Evolutionary conservation across 2,113 vertebrate species (phyloP), one percentile per base, ranked within the genome.

Genomic region (Melanerpes formicivorus): DNA sequence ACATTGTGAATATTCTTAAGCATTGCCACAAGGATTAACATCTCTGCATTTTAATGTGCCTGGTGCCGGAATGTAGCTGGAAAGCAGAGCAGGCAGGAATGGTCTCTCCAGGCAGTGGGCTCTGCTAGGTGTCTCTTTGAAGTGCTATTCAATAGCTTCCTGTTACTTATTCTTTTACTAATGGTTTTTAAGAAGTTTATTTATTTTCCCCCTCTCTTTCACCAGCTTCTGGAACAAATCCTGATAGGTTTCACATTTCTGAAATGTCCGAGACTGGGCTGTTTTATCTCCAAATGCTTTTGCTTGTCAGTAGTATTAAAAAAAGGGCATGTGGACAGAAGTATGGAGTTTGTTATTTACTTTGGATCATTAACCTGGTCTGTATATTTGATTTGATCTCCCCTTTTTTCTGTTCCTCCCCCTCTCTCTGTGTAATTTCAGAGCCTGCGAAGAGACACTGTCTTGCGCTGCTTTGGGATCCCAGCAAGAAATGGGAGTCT

Each of bases 1-100:
- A 92, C 93, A 92, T 87, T 95, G 91, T 94, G 96, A 87, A 95
- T 89, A 94, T 94, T 91, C 93, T 94, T 95, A 93, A 92, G 93
- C 69, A 84, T 86, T 91, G 93, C 85, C 82, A 93, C 84, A 71
- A 93, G 95, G 96, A 97, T 97, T 95, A 96, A 86, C 91, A 95
- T 92, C 91, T 74, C 77, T 95, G 95, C 90, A 92, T 96, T 96
- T 94, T 95, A 96, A 96, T 95, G 93, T 84, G 88, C 92, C 78
- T 79, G 69, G 65, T 75, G 87, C 82, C 56, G 93, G 90, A 93
- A 92, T 78, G 84, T 69, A 94, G 77, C 76, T 91, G 77, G 71
- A 86, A 90, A 89, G 81, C 64, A n/a, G 88, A 84, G 69, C 71
- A 65, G n/a, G 55, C 67, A 90, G 80, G 84, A 93, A 74, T 21